phyloP scores from a whole-genome alignment of 2,113 vertebrate genomes.

The Eulacestoma nigropectus region DNA sequence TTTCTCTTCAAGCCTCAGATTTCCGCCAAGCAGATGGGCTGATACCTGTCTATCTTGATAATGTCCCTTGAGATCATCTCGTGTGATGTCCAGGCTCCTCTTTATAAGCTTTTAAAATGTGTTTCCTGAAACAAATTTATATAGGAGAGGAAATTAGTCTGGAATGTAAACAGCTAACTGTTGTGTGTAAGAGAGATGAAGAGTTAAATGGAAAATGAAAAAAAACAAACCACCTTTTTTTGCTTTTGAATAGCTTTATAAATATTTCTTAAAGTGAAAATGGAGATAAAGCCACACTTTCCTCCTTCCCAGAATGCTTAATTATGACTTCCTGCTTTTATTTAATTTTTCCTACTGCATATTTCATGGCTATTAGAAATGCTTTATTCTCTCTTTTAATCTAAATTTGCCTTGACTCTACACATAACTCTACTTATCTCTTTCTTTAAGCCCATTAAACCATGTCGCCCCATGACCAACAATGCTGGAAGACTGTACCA shows the following conservation, averaged over 20 bases:
- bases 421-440: conserved; percentile 11
- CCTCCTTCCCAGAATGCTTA: neutral
- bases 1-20: neutral
- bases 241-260: neutral
- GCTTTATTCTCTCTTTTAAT: conserved; percentile 39
- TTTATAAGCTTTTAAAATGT: neutral
- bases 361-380: conserved; percentile 22
- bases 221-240: neutral
- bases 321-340: conserved; percentile 29
- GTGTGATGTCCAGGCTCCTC: neutral
- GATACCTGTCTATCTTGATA: neutral
- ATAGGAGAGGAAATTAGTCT: neutral
- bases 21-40: neutral
- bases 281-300: neutral
- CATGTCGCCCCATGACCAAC: conserved; percentile 93
- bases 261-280: neutral
- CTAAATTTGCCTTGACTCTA: conserved; percentile 43
- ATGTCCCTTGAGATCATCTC: neutral
- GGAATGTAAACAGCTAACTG: neutral
- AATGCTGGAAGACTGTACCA: conserved; percentile 93
- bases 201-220: neutral
- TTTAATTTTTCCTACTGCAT: conserved; percentile 6
- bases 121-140: neutral
- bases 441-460: conserved; percentile 80
- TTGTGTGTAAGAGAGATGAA: neutral